Conservation (phyloP, 2,797 vertebrate genomes). For the Tragelaphus eurycerus region DNA sequence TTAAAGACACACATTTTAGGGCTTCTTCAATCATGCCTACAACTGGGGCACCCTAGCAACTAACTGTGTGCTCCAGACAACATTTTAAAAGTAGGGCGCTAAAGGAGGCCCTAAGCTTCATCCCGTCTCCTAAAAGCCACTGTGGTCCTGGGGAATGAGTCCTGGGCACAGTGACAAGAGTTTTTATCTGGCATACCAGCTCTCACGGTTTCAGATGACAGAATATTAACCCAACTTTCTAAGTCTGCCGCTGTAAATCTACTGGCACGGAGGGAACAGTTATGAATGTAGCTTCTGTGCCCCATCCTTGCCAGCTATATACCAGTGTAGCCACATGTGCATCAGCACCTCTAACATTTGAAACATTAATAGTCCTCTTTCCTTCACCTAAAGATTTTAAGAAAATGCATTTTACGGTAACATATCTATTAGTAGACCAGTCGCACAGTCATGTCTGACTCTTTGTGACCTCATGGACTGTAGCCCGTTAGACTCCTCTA, state of each 20-base stretch:
- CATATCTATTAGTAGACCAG: background rate
- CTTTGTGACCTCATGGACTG: background rate
- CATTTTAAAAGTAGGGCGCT: background rate
- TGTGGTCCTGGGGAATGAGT: background rate
- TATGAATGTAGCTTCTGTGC: background rate
- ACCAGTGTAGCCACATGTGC: background rate
- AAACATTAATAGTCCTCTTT: background rate
- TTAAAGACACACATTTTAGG: background rate
- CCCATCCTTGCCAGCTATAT: background rate
- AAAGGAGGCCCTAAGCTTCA: background rate
- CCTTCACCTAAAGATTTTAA: background rate
- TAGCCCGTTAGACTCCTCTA: background rate
- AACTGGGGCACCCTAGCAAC: background rate
- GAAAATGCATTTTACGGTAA: background rate
- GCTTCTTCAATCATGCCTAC: background rate
- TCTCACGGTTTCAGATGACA: slow-evolving; percentile 31
- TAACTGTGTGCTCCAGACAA: background rate
- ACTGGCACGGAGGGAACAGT: background rate
- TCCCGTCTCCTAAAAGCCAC: background rate
- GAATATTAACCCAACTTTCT: background rate
- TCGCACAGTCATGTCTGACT: background rate
- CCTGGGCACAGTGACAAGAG: background rate
- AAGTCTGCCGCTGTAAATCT: background rate
- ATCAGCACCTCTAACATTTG: background rate
- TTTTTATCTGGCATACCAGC: background rate